Evolutionary conservation across 2,888 invertebrate species (phyloP).

Genomic region (Papilio demoleus): DNA sequence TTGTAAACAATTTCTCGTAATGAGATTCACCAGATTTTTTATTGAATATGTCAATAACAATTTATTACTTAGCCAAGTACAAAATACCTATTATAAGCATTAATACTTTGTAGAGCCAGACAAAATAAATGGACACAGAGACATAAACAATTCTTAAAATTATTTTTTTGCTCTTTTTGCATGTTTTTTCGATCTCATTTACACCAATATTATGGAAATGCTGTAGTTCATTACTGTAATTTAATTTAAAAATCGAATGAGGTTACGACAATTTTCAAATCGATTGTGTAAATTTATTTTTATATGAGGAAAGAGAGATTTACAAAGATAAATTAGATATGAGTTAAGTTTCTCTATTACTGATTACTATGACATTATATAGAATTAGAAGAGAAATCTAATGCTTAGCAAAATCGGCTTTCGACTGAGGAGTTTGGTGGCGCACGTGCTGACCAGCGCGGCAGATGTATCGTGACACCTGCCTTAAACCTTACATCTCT

Average conservation of each 20-base stretch:
- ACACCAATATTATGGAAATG: background rate
- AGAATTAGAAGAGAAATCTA: constrained; percentile 53
- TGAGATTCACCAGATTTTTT: background rate
- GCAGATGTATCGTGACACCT: constrained; percentile 81
- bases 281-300: no score
- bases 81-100: no score
- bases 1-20: background rate
- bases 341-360: background rate
- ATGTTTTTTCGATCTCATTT: background rate
- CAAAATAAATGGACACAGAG: constrained; percentile 9
- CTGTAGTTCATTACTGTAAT: no score
- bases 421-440: constrained; percentile 61
- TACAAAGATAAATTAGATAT: no score
- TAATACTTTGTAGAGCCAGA: no score
- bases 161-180: background rate
- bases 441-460: constrained; percentile 78
- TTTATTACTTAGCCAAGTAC: no score
- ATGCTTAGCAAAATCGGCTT: constrained; percentile 50
- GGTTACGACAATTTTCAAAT: no score
- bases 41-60: background rate
- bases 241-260: no score
- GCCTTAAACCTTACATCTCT: constrained; percentile 66
- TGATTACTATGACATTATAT: background rate
- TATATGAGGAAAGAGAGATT: no score
- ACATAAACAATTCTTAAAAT: constrained; percentile 1